A percentile compares a stretch with the other conserved stretches of the same genome.
These are phyloP conservation scores for Dysmachus trigonus DNA, from an alignment of 2,888 invertebrate species.

Conservation along the genomic window DNA sequence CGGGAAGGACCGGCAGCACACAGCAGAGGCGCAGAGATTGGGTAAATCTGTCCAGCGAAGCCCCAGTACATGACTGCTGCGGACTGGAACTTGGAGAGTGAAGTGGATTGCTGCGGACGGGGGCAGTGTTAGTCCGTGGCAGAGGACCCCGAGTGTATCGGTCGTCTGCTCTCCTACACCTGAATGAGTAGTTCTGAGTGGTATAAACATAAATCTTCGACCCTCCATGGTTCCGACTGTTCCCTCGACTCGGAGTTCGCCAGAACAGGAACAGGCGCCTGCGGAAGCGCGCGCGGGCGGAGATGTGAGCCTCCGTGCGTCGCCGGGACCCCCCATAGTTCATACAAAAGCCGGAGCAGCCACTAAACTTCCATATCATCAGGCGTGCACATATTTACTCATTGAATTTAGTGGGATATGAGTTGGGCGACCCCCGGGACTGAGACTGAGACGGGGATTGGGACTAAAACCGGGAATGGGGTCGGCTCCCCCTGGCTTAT, in stretches of 20 bases:
- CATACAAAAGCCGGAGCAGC: background rate
- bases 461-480: background rate
- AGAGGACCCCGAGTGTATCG: background rate
- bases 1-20: no score
- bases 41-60: background rate
- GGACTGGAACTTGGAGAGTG: background rate
- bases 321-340: background rate
- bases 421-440: background rate
- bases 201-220: slow-evolving; percentile 29
- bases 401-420: slow-evolving; percentile 27
- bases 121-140: background rate
- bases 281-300: background rate
- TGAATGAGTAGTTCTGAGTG: background rate
- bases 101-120: background rate
- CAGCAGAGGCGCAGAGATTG: background rate
- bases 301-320: background rate
- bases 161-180: background rate
- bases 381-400: slow-evolving; percentile 30
- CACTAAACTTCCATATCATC: slow-evolving; percentile 23
- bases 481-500: background rate
- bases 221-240: background rate
- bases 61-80: background rate
- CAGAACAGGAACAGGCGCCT: background rate
- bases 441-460: background rate
- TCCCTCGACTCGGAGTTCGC: background rate